A percentile compares a stretch with the other conserved stretches of the same genome.
phyloP scores from a whole-genome alignment of 2,888 invertebrate species.

The Hydrotaea diabolus region DNA sequence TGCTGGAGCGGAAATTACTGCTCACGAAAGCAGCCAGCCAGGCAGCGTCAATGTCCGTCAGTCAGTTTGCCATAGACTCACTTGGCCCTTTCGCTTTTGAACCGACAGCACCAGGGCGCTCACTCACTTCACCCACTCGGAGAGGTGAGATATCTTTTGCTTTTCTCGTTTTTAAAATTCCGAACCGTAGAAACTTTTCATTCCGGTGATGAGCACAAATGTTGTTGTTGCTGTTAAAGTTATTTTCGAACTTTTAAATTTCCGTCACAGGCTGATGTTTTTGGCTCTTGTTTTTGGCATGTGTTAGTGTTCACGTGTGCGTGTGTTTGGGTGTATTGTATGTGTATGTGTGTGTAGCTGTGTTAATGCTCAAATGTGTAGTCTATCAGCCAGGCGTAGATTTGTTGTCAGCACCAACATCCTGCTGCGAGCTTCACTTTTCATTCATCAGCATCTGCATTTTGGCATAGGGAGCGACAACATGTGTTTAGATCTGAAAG shows the following conservation, averaged over 20 bases:
- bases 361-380: constrained; percentile 19
- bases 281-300: neutral
- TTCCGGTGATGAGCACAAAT: constrained; percentile 6
- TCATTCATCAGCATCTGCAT: constrained; percentile 12
- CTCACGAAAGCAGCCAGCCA: too few relatives aligned
- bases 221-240: constrained; percentile 11
- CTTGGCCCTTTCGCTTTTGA: neutral
- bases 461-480: neutral
- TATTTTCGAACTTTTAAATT: constrained; percentile 46
- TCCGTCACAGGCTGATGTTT: constrained; percentile 36
- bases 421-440: constrained; percentile 10
- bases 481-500: constrained; percentile 24
- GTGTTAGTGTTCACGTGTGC: neutral
- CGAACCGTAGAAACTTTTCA: constrained; percentile 8
- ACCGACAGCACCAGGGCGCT: neutral
- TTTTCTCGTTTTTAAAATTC: neutral
- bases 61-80: neutral
- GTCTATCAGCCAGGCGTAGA: constrained; percentile 30
- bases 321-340: neutral
- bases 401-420: constrained; percentile 52
- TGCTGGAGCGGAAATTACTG: constrained; percentile 11
- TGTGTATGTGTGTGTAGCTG: constrained; percentile 9
- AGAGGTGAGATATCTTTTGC: too few relatives aligned
- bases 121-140: too few relatives aligned
- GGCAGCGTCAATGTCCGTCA: neutral